These are phyloP conservation scores for Volucella zonaria DNA, from an alignment of 2,888 invertebrate species.

Conservation along the genomic window DNA sequence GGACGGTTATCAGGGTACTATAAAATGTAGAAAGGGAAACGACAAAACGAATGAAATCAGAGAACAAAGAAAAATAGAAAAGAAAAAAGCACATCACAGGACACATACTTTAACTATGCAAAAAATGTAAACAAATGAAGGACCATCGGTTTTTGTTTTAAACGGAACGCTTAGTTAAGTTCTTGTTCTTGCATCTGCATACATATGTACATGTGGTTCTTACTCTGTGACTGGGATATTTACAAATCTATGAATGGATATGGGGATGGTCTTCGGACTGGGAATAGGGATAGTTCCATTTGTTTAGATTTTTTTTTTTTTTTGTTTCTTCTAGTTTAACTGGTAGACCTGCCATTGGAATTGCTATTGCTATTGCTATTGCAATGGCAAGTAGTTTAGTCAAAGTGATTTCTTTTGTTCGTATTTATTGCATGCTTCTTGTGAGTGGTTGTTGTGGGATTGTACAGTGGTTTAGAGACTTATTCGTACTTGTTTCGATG, in stretches of 20 bases:
- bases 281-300: slow-evolving; percentile 7
- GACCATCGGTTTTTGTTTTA: slow-evolving; percentile 37
- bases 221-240: too few relatives aligned
- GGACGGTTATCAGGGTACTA: too few relatives aligned
- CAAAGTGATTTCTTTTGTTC: slow-evolving; percentile 59
- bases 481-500: neutral
- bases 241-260: slow-evolving; percentile 1
- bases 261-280: too few relatives aligned
- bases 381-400: slow-evolving; percentile 45
- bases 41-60: neutral
- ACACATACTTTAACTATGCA: slow-evolving; percentile 48
- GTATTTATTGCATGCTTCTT: slow-evolving; percentile 50
- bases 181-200: neutral
- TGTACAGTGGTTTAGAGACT: slow-evolving; percentile 36
- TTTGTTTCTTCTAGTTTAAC: too few relatives aligned
- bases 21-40: neutral
- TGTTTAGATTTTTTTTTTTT: slow-evolving; percentile 35
- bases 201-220: neutral
- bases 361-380: neutral
- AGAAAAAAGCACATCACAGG: slow-evolving; percentile 35
- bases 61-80: neutral
- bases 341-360: too few relatives aligned
- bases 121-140: slow-evolving; percentile 65
- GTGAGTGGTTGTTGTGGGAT: slow-evolving; percentile 2
- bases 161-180: slow-evolving; percentile 5